Percentiles rank a stretch among this genome's conserved stretches.
These are phyloP conservation scores for Astreopora myriophthalma DNA, from an alignment of 64 coral and sea anemone genomes.

Conservation along the genomic window DNA sequence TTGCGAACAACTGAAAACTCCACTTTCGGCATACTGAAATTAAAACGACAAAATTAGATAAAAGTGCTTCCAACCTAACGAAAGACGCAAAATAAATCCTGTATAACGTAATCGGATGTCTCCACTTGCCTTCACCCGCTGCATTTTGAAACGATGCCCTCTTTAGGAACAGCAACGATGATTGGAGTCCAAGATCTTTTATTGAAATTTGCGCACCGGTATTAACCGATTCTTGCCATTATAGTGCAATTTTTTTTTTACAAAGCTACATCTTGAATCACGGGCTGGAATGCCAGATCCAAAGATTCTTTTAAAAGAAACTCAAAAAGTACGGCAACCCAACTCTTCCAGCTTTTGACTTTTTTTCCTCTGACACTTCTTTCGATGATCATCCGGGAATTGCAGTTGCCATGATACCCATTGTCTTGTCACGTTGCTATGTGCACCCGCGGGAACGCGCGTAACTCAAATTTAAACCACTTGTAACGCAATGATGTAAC, in stretches of 20 bases:
- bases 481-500: neutral
- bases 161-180: too few relatives aligned
- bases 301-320: neutral
- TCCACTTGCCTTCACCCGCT: constrained; percentile 29
- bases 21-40: constrained; percentile 74
- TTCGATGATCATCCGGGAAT: constrained; percentile 54
- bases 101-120: neutral
- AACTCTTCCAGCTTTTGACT: neutral
- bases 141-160: constrained; percentile 22
- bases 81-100: neutral
- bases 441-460: constrained; percentile 38
- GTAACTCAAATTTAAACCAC: neutral
- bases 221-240: neutral
- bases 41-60: constrained; percentile 24
- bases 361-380: constrained; percentile 11
- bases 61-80: neutral
- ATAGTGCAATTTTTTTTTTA: neutral
- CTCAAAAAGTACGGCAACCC: neutral
- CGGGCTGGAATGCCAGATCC: neutral
- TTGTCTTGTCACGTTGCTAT: constrained; percentile 72
- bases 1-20: constrained; percentile 93
- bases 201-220: neutral
- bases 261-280: neutral
- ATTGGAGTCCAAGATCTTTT: neutral
- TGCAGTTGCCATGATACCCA: constrained; percentile 67